A percentile compares a stretch with the other conserved stretches of the same genome.
phyloP scores from a whole-genome alignment of 2,113 vertebrate genomes.

The Ciconia boyciana region DNA sequence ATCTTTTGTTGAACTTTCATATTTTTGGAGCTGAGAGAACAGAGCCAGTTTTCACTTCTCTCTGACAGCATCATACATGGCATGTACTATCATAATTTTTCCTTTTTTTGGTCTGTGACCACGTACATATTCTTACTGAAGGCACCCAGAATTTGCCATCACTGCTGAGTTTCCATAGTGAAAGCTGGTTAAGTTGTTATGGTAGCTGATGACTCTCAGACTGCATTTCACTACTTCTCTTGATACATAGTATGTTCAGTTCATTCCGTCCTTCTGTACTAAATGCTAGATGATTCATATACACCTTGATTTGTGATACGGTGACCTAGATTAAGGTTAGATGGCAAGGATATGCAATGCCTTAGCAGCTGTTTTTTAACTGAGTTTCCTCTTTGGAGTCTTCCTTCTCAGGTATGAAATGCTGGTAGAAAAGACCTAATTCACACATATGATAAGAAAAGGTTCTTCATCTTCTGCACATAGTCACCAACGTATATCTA shows the following conservation, averaged over 20 bases:
- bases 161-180: background rate
- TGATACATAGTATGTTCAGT: accelerated
- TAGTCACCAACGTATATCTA: background rate
- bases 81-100: background rate
- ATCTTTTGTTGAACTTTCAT: background rate
- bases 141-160: accelerated
- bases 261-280: background rate
- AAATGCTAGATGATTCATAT: background rate
- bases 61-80: accelerated
- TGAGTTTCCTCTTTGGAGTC: background rate
- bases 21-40: background rate
- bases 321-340: background rate
- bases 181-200: background rate
- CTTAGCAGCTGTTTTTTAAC: background rate
- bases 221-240: background rate
- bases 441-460: background rate
- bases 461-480: background rate
- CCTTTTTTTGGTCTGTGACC: background rate
- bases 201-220: background rate
- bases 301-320: accelerated
- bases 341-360: accelerated
- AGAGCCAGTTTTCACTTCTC: background rate
- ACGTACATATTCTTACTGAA: background rate
- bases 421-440: background rate
- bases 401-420: background rate